Percentiles rank a stretch among this genome's conserved stretches.
phyloP scores from a whole-genome alignment of 2,888 invertebrate species.

The Tupiocoris notatus region DNA sequence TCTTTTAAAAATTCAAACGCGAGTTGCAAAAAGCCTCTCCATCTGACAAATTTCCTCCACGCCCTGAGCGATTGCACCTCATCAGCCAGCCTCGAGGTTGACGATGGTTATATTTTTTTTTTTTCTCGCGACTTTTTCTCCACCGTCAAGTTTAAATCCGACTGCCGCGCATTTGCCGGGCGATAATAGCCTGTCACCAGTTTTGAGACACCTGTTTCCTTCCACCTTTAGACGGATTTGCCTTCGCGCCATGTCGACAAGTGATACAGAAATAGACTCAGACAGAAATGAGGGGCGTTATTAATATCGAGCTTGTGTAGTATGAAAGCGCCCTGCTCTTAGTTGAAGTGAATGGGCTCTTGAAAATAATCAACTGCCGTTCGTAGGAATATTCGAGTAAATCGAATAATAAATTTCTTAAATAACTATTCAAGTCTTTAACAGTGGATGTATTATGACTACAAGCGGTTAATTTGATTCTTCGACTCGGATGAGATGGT shows the following conservation, averaged over 20 bases:
- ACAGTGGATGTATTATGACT: too few species aligned
- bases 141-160: not conserved
- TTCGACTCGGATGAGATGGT: too few species aligned
- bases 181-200: not conserved
- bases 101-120: not conserved
- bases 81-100: not conserved
- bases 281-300: not conserved
- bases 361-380: not conserved
- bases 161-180: not conserved
- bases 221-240: not conserved
- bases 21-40: too few species aligned
- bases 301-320: not conserved
- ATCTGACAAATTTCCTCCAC: not conserved
- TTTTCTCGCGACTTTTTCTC: not conserved
- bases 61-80: not conserved
- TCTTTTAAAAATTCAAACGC: too few species aligned
- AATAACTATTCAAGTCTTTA: too few species aligned
- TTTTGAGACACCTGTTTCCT: not conserved
- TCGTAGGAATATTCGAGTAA: too few species aligned
- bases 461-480: too few species aligned
- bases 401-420: too few species aligned
- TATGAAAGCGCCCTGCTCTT: not conserved
- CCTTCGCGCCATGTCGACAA: not conserved
- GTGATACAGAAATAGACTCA: not conserved
- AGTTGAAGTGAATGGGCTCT: not conserved